Evolutionary conservation across 2,797 vertebrate genomes (phyloP).

Genomic region (Eulemur rubriventer): DNA sequence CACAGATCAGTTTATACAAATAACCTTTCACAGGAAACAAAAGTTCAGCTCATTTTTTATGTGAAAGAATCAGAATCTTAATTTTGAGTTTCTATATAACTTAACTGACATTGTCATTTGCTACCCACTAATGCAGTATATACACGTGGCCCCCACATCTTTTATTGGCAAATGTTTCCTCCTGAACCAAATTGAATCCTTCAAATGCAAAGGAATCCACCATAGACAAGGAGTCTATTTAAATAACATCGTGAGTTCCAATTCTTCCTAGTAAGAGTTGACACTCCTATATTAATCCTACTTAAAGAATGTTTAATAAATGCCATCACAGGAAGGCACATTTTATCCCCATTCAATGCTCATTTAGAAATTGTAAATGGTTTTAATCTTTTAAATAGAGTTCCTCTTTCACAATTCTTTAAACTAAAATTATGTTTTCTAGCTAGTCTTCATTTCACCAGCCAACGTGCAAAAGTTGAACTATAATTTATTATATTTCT

Average conservation of each 20-base stretch:
- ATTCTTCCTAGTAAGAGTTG: neutral
- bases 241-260: neutral
- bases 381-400: neutral
- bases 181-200: neutral
- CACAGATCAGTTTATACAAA: neutral
- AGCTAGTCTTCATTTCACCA: neutral
- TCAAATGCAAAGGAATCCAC: neutral
- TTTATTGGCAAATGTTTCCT: neutral
- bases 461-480: conserved; percentile 28
- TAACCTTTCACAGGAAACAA: neutral
- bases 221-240: neutral
- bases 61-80: neutral
- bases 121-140: neutral
- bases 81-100: neutral
- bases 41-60: neutral
- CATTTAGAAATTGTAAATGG: neutral
- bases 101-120: neutral
- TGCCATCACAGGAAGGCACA: neutral
- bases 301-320: neutral
- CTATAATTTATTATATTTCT: conserved; percentile 19
- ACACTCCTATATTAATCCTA: neutral
- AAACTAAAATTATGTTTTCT: neutral
- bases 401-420: neutral
- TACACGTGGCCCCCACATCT: neutral
- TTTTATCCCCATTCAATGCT: neutral